Base-by-base conservation (phyloP, 2,888 invertebrate genomes). In the Eupelmus urozonus region DNA sequence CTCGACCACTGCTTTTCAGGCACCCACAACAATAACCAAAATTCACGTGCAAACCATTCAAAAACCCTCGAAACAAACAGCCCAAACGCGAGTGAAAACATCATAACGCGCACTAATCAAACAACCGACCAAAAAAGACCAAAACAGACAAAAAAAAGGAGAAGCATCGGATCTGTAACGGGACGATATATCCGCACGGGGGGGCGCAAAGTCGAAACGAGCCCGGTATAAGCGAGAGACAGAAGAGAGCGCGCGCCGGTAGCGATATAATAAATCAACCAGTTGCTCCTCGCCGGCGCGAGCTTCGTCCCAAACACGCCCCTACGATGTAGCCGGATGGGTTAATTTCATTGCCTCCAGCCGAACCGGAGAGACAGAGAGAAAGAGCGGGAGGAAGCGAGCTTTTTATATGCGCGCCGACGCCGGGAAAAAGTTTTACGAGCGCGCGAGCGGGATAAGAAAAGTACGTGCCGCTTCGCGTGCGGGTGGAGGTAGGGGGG, bases 251-350 rank as follows among this genome's bases (percentile, higher is more conserved):
- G 25, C 25, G 45, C 53, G 57, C 51, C 49, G 42, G 16, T n/a
- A 3, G 5, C 34, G 71, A 65, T 66, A 86, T 72, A 86, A 89
- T 89, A 89, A 89, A 89, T 89, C 89, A 89, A 89, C 89, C 87
- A 89, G 89, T 89, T 89, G 88, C 88, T 82, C 84, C 87, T 83
- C 84, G 83, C 16, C 83, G 2, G 45, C 13, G 80, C 83, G 72
- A 73, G 81, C 78, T 79, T 83, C 81, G 83, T 81, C 80, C 83
- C 82, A 72, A 85, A 85, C 85, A 88, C 89, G 88, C 88, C 89
- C 88, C 88, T 85, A 83, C 85, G 86, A 85, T 88, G 87, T 88
- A 86, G 84, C 87, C 88, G 86, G 87, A 88, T 86, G 88, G 87
- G 85, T 89, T 89, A 89, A 89, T 89, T 89, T 87, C 87, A 86